Conservation (phyloP, 2,113 vertebrate genomes). For the Donacobius atricapilla region DNA sequence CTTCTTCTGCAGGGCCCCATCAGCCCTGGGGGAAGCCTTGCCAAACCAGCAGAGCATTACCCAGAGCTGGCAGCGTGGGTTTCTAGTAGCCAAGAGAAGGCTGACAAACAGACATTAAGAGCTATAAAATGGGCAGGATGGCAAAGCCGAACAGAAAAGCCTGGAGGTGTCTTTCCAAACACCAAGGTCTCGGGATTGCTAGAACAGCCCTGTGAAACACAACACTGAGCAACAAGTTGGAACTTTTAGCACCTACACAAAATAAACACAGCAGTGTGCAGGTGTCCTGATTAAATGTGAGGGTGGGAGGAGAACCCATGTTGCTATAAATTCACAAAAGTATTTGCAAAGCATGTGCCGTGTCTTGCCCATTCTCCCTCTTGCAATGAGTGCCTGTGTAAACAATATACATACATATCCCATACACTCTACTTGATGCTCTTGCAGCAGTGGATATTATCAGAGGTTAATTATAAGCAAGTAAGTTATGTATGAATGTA, state of each 20-base stretch:
- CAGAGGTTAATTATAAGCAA: background rate
- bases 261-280: background rate
- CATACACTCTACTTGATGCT: background rate
- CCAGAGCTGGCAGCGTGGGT: background rate
- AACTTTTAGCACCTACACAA: background rate
- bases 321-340: background rate
- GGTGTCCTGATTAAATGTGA: background rate
- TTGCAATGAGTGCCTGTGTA: background rate
- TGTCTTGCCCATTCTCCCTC: background rate
- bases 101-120: background rate
- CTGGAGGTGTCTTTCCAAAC: background rate
- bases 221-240: background rate
- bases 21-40: background rate
- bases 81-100: background rate
- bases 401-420: background rate
- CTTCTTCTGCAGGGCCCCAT: background rate
- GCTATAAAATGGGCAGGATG: accelerated
- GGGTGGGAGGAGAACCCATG: background rate
- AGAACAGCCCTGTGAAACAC: background rate
- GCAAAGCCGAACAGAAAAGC: background rate
- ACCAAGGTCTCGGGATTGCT: background rate
- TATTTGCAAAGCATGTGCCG: background rate
- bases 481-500: background rate
- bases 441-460: background rate
- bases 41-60: background rate